phyloP scores from a whole-genome alignment of 2,888 invertebrate genomes.

The Agrochola macilenta region DNA sequence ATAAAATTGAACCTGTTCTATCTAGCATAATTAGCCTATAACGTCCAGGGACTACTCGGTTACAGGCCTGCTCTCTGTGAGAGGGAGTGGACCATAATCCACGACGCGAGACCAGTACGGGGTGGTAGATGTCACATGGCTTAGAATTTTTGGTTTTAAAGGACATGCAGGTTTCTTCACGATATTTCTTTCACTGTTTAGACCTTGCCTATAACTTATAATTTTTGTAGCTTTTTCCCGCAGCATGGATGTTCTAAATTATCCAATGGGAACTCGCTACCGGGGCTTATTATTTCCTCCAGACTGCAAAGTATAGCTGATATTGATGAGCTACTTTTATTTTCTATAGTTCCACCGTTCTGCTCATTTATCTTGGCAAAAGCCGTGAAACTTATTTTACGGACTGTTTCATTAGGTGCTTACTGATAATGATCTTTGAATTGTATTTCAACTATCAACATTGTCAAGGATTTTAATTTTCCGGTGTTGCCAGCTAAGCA shows the following conservation, averaged over 20 bases:
- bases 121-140: neutral
- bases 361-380: conserved; percentile 3
- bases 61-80: neutral
- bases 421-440: neutral
- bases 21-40: too few species aligned
- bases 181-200: neutral
- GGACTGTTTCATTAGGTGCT: neutral
- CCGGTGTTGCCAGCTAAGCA: neutral
- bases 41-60: neutral
- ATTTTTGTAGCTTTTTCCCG: too few species aligned
- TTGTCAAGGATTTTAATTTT: neutral
- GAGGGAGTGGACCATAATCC: neutral
- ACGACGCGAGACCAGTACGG: neutral
- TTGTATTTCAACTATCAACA: neutral
- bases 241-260: too few species aligned
- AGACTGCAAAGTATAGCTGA: too few species aligned
- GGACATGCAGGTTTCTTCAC: neutral
- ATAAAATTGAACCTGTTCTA: neutral
- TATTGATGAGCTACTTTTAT: too few species aligned
- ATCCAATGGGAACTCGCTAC: too few species aligned
- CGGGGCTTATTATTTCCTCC: too few species aligned
- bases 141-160: neutral
- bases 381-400: conserved; percentile 6
- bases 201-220: too few species aligned
- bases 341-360: neutral